Evolutionary conservation across 1,140 invertebrate genomes (phyloP).

Genomic region (Pollicipes pollicipes): DNA sequence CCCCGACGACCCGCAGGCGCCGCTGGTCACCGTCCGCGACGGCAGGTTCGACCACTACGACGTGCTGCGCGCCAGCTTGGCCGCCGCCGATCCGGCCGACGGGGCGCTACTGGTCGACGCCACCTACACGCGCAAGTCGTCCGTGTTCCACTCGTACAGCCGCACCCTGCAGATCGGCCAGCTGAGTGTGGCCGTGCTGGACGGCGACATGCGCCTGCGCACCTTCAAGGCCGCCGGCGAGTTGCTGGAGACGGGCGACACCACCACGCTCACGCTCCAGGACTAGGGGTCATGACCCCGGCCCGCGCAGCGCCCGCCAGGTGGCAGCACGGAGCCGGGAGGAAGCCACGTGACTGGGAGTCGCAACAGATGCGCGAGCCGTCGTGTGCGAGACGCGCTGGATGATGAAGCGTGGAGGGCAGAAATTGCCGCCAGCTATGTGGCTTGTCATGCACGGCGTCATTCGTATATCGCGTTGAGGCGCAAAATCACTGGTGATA

Average conservation of each 20-base stretch:
- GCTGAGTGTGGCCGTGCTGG: not conserved
- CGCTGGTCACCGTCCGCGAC: not conserved
- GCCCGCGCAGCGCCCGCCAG: too few relatives aligned
- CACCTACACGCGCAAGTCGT: not conserved
- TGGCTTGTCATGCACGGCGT: too few relatives aligned
- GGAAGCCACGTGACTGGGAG: too few relatives aligned
- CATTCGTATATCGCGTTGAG: too few relatives aligned
- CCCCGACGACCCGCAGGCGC: not conserved
- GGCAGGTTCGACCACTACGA: not conserved
- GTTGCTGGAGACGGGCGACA: slow-evolving; percentile 9
- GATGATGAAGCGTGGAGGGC: too few relatives aligned
- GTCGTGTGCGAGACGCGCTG: too few relatives aligned
- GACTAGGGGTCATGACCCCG: too few relatives aligned
- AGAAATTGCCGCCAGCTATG: too few relatives aligned
- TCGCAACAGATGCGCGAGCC: too few relatives aligned
- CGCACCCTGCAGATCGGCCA: not conserved
- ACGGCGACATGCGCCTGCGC: slow-evolving; percentile 1
- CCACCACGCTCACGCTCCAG: too few relatives aligned
- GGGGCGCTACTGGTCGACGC: not conserved
- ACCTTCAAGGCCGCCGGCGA: slow-evolving; percentile 10
- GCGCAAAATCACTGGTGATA: too few relatives aligned
- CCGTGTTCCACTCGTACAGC: not conserved
- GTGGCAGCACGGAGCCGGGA: too few relatives aligned
- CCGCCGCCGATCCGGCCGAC: not conserved
- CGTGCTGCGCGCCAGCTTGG: not conserved